Conservation (phyloP, 2,888 invertebrate genomes). For the Saturnia japonica region DNA sequence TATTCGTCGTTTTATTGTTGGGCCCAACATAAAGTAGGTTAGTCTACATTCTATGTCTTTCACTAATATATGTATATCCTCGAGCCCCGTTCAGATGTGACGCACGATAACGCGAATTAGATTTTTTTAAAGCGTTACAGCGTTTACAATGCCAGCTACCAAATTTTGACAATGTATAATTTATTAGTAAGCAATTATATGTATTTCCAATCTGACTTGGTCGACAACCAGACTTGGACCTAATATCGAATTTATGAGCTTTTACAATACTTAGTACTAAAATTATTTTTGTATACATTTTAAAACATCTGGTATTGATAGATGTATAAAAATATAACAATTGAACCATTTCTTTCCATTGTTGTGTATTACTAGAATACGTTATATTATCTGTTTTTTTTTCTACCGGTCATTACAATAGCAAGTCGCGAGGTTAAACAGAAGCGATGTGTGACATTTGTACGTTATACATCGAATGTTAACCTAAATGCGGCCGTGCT, state of each 20-base stretch:
- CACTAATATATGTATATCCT: too few relatives aligned
- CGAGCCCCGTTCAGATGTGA: too few relatives aligned
- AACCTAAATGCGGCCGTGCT: background rate
- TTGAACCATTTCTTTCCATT: constrained; percentile 9
- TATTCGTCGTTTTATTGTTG: too few relatives aligned
- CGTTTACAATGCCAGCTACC: too few relatives aligned
- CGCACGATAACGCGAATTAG: too few relatives aligned
- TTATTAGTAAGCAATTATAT: too few relatives aligned
- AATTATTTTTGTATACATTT: background rate
- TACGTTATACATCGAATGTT: constrained; percentile 12
- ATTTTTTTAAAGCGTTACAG: too few relatives aligned
- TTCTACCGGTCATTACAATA: background rate
- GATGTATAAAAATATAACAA: background rate
- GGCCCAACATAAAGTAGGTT: too few relatives aligned
- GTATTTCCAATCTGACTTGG: too few relatives aligned
- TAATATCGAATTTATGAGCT: background rate
- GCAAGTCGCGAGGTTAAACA: background rate
- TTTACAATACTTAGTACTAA: background rate
- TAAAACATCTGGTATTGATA: background rate
- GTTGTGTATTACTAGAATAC: constrained; percentile 6
- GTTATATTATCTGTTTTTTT: background rate
- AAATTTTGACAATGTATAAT: too few relatives aligned
- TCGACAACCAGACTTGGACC: too few relatives aligned
- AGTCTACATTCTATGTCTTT: too few relatives aligned
- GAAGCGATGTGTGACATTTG: background rate